These are phyloP conservation scores for Drosophila trapezifrons DNA, from an alignment of 1,140 invertebrate species.

Conservation along the genomic window DNA sequence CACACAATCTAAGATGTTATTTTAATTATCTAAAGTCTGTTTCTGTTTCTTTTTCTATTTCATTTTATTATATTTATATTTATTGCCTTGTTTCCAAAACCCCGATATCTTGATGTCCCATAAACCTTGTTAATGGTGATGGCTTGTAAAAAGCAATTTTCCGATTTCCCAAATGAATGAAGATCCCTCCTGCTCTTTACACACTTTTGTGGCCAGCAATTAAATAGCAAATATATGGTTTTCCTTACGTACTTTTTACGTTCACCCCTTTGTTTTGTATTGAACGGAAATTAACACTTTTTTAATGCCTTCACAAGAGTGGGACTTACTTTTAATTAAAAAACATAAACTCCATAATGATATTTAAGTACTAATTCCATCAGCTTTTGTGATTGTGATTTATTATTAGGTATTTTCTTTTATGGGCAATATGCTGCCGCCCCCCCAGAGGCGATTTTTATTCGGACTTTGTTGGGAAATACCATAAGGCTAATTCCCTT, in stretches of 20 bases:
- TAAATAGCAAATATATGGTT: background rate
- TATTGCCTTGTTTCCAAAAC: background rate
- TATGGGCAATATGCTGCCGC: background rate
- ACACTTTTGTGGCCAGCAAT: background rate
- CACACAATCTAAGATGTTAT: background rate
- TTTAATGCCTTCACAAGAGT: background rate
- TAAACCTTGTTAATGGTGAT: background rate
- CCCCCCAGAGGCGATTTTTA: background rate
- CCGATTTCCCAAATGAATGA: too few species aligned
- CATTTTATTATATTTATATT: too few species aligned
- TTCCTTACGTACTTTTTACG: background rate
- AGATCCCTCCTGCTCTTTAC: background rate
- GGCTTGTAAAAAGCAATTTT: background rate
- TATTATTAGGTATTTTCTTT: background rate
- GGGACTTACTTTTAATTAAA: background rate
- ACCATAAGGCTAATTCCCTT: constrained; percentile 6
- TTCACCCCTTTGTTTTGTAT: too few species aligned
- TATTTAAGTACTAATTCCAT: background rate
- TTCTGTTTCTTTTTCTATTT: background rate
- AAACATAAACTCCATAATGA: background rate
- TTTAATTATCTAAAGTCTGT: background rate
- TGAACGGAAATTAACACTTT: background rate
- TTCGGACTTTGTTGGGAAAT: background rate
- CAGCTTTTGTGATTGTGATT: background rate
- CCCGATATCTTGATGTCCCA: background rate